Base-by-base conservation (phyloP, 1,140 invertebrate species). In the Pectinophora gossypiella region DNA sequence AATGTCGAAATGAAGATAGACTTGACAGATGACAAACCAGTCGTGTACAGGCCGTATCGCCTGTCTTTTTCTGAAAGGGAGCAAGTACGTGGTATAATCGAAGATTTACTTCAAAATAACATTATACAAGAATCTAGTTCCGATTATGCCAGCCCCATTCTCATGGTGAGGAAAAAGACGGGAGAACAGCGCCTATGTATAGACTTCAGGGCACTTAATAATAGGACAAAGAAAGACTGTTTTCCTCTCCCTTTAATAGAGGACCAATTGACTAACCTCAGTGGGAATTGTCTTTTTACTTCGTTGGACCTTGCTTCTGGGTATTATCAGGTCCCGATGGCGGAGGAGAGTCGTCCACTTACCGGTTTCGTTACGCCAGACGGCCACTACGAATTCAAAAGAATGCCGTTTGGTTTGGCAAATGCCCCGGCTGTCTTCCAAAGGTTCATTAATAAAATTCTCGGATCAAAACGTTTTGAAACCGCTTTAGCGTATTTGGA, bases 191-290 rank as follows among this genome's bases (percentile, higher is more conserved):
- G 80, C 1, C 51, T 78, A 18, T 59, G 59, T 46, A 44, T 67
- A 3, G 66, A 78, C 50, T 90, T 76, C 54, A 43, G 81, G 20
- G 20, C 48, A 5, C 45, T 90, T 0, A 90, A 90, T 61, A 19
- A 35, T 6, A 54, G 38, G 16, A 63, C 59, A 19, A 44, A 44
- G 35, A 58, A 51, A 27, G 55, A 62, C 43, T 9, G 48, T 10
- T 60, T 53, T 43, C 60, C 49, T 15, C n/a, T n/a, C n/a, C n/a
- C n/a, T n/a, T n/a, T n/a, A n/a, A n/a, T n/a, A n/a, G n/a, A n/a
- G n/a, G n/a, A 65, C 35, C 59, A 61, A 22, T 7, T 44, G 3
- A 40, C 44, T 27, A 46, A 35, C n/a, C 54, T 62, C n/a, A 12
- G 27, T 6, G 68, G 63, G 7, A 54, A 51, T 16, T 56, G 16